Evolutionary conservation across 2,797 vertebrate genomes (phyloP).

Genomic region (Choloepus didactylus): DNA sequence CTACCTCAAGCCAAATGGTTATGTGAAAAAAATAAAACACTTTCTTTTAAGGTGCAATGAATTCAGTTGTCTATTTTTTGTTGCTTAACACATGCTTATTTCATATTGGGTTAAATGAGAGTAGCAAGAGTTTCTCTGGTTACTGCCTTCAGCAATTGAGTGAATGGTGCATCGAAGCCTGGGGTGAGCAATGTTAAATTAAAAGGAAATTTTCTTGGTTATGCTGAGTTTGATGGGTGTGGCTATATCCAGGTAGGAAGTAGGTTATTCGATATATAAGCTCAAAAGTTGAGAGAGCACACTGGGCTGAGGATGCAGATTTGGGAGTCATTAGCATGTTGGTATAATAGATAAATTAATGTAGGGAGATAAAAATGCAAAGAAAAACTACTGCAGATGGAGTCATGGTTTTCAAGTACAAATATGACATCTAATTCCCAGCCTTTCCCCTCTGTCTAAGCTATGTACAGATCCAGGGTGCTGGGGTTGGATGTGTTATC

Average conservation of each 20-base stretch:
- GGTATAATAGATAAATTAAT: background rate
- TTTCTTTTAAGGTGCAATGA: background rate
- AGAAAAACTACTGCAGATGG: background rate
- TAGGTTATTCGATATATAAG: background rate
- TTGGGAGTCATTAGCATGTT: background rate
- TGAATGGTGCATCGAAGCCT: background rate
- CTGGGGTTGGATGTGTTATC: background rate
- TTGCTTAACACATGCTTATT: background rate
- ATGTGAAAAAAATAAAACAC: background rate
- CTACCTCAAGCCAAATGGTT: background rate
- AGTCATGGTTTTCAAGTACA: constrained; percentile 1
- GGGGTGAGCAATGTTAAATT: background rate
- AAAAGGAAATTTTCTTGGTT: constrained; percentile 3
- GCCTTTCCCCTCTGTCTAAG: background rate
- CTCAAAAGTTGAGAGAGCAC: background rate
- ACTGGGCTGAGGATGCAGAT: background rate
- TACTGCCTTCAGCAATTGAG: background rate
- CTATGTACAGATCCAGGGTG: background rate
- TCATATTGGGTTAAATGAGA: background rate
- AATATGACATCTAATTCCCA: background rate
- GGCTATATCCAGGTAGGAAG: background rate
- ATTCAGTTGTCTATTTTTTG: background rate
- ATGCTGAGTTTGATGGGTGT: background rate
- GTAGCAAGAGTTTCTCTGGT: background rate
- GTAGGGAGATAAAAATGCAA: background rate